Percentiles rank a stretch among this genome's conserved stretches.
phyloP scores from a whole-genome alignment of 2,888 invertebrate species.

The Chouioia cunea region DNA sequence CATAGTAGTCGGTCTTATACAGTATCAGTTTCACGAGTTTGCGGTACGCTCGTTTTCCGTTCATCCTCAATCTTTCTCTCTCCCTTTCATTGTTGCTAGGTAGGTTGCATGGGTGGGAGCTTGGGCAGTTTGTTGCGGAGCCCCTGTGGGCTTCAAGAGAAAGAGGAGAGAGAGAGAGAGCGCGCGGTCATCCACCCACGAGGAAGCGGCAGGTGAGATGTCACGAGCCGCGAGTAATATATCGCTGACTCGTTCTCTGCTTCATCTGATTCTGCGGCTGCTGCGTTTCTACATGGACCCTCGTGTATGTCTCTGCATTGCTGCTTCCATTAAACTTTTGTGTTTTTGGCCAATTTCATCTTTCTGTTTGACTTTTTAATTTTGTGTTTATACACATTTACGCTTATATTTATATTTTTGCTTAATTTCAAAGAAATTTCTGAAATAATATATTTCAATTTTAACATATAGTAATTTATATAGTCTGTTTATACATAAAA shows the following conservation, averaged over 20 bases:
- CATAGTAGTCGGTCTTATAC: too few relatives aligned
- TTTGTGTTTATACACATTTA: too few relatives aligned
- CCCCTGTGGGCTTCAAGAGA: conserved; percentile 51
- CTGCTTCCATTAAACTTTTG: too few relatives aligned
- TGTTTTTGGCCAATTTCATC: too few relatives aligned
- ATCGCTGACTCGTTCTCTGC: conserved; percentile 57
- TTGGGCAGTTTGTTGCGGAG: conserved; percentile 44
- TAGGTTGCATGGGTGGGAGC: conserved; percentile 40
- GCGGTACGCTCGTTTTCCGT: conserved; percentile 39
- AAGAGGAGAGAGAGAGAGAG: not conserved
- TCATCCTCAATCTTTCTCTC: conserved; percentile 12
- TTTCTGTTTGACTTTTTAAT: too few relatives aligned
- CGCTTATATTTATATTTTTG: too few relatives aligned
- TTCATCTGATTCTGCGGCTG: not conserved
- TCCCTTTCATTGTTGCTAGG: conserved; percentile 39
- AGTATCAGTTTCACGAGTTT: conserved; percentile 37
- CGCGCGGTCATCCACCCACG: conserved; percentile 64
- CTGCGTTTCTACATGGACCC: too few relatives aligned
- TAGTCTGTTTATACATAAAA: too few relatives aligned
- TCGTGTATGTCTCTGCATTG: too few relatives aligned
- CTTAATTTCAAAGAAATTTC: too few relatives aligned
- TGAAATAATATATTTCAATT: too few relatives aligned
- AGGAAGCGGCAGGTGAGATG: conserved; percentile 68
- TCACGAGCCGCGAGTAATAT: conserved; percentile 67
- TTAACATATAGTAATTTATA: too few relatives aligned